Percentiles rank a stretch among this genome's conserved stretches.
Conservation (phyloP, 2,888 invertebrate species). For the Pandemis cinnamomeana region DNA sequence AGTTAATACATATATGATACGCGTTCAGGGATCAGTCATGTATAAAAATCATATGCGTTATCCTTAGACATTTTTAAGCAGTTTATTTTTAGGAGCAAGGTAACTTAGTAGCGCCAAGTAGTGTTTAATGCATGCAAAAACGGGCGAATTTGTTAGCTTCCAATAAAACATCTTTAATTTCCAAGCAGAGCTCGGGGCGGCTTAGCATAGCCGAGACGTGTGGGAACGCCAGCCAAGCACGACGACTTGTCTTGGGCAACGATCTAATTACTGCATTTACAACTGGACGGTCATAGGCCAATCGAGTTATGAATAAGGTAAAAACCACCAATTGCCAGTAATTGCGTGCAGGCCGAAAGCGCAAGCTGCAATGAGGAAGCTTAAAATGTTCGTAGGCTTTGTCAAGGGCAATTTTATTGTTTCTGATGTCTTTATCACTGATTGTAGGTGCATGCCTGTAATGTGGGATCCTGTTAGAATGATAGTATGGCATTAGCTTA, state of each 20-base stretch:
- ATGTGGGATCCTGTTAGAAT: conserved; percentile 17
- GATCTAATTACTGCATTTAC: conserved; percentile 70
- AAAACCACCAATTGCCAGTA: conserved; percentile 31
- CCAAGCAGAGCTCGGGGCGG: conserved; percentile 20
- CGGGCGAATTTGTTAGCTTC: conserved; percentile 6
- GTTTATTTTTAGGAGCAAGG: neutral
- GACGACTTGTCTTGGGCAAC: conserved; percentile 62
- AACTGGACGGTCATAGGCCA: conserved; percentile 67
- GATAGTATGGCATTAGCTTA: conserved; percentile 27
- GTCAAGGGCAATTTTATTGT: conserved; percentile 59
- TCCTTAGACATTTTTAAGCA: too few species aligned
- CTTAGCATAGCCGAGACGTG: conserved; percentile 48
- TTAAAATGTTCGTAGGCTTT: conserved; percentile 48
- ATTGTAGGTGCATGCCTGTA: conserved; percentile 20
- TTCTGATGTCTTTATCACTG: conserved; percentile 40
- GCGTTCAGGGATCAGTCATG: too few species aligned
- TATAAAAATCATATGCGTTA: too few species aligned
- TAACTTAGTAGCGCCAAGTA: neutral
- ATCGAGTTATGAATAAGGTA: conserved; percentile 45
- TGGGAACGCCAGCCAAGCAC: conserved; percentile 65
- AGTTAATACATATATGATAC: too few species aligned
- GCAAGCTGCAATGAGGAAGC: conserved; percentile 56
- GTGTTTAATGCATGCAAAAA: conserved; percentile 1
- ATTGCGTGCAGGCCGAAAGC: conserved; percentile 28
- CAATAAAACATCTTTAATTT: conserved; percentile 36